A percentile compares a stretch with the other conserved stretches of the same genome.
phyloP scores from a whole-genome alignment of 92 coral and sea anemone species.

The Epizoanthus stellaris region DNA sequence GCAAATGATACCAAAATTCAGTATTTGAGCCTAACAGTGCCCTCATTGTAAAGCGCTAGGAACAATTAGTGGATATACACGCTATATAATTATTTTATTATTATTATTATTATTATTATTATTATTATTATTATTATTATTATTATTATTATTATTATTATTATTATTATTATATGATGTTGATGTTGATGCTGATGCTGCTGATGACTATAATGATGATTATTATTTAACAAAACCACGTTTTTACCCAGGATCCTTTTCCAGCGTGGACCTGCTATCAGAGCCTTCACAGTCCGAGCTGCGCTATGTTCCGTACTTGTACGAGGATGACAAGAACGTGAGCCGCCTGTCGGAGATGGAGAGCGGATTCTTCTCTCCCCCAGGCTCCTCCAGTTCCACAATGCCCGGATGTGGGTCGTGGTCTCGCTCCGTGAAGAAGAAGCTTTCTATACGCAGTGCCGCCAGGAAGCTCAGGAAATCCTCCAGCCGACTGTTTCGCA shows the following conservation, averaged over 20 bases:
- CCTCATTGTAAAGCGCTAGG: too few species aligned
- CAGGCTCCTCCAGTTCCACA: slow-evolving; percentile 3
- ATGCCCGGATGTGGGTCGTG: slow-evolving; percentile 23
- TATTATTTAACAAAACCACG: not conserved
- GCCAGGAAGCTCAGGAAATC: slow-evolving; percentile 72
- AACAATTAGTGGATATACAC: too few species aligned
- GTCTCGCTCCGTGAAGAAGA: slow-evolving; percentile 35
- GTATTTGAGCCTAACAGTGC: too few species aligned
- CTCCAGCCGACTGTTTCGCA: slow-evolving; percentile 68
- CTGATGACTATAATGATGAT: too few species aligned
- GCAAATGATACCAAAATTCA: too few species aligned
- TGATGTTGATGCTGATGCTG: too few species aligned
- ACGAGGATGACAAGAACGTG: slow-evolving; percentile 27
- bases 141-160: too few species aligned
- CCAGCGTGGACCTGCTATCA: slow-evolving; percentile 23
- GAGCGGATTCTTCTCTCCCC: not conserved
- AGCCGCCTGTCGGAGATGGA: not conserved
- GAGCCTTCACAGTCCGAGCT: slow-evolving; percentile 28
- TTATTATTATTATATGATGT: too few species aligned
- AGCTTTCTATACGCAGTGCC: slow-evolving; percentile 43
- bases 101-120: too few species aligned
- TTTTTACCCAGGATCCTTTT: slow-evolving; percentile 22
- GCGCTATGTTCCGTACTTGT: slow-evolving; percentile 24
- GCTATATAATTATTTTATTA: too few species aligned
- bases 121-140: too few species aligned